Conservation (phyloP, 2,797 vertebrate genomes). For the Falco novaeseelandiae region DNA sequence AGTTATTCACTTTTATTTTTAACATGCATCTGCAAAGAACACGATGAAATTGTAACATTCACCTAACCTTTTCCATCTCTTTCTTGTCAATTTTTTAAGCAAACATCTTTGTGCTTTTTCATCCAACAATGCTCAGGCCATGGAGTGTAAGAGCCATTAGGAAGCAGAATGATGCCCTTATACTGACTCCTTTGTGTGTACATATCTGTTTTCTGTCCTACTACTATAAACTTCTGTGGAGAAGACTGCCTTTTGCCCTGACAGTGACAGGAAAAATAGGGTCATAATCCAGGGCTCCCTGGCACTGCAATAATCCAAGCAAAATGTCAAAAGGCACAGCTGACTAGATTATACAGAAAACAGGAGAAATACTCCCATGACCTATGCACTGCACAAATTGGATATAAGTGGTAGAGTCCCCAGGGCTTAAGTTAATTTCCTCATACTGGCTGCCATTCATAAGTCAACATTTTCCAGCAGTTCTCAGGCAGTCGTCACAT, state of each 20-base stretch:
- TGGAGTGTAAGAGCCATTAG: neutral
- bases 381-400: neutral
- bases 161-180: neutral
- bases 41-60: neutral
- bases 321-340: neutral
- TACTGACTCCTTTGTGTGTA: neutral
- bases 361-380: neutral
- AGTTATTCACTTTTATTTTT: neutral
- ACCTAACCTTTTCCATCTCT: neutral
- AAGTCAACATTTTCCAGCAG: neutral
- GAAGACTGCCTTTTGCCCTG: neutral
- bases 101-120: neutral
- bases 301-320: neutral
- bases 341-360: neutral
- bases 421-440: neutral
- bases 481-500: neutral
- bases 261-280: neutral
- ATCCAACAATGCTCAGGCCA: neutral
- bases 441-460: neutral
- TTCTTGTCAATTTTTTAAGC: neutral
- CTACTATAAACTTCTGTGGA: neutral
- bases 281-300: neutral
- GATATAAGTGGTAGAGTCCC: neutral
- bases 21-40: neutral
- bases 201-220: neutral